These are phyloP conservation scores for Numenius phaeopus DNA, from an alignment of 2,797 vertebrate species.

Conservation along the genomic window DNA sequence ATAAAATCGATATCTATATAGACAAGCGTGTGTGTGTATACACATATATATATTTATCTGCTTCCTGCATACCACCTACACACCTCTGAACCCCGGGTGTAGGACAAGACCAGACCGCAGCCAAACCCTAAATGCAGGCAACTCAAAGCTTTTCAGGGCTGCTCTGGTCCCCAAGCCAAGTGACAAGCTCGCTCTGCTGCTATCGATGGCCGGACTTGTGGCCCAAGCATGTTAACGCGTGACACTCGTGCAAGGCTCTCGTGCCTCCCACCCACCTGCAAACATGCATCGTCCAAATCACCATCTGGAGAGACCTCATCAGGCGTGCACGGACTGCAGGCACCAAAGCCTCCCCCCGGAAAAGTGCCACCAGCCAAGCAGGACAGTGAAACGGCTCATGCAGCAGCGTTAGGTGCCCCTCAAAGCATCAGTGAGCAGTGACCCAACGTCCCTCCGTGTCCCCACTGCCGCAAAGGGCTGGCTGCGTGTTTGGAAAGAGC, in stretches of 20 bases:
- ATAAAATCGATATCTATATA: fast-evolving
- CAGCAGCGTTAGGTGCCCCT: neutral
- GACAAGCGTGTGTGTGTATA: fast-evolving
- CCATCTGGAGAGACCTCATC: neutral
- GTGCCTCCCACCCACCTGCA: neutral
- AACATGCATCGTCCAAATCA: neutral
- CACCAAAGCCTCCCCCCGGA: neutral
- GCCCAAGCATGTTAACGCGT: fast-evolving
- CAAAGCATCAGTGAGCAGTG: neutral
- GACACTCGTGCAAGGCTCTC: neutral
- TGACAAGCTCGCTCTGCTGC: fast-evolving
- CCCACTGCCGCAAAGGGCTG: neutral
- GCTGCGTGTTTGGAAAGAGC: fast-evolving
- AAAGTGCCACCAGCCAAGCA: neutral
- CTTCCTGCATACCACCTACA: fast-evolving
- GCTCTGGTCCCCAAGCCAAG: neutral
- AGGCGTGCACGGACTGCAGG: neutral
- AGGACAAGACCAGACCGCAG: neutral
- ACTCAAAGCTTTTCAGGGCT: fast-evolving
- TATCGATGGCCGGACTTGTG: fast-evolving
- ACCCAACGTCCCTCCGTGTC: neutral
- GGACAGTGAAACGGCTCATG: neutral
- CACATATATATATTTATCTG: fast-evolving
- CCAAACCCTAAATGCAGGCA: fast-evolving
- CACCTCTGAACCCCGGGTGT: fast-evolving